Evolutionary conservation across 1,140 invertebrate species (phyloP).

Genomic region (Pentalonia nigronervosa): DNA sequence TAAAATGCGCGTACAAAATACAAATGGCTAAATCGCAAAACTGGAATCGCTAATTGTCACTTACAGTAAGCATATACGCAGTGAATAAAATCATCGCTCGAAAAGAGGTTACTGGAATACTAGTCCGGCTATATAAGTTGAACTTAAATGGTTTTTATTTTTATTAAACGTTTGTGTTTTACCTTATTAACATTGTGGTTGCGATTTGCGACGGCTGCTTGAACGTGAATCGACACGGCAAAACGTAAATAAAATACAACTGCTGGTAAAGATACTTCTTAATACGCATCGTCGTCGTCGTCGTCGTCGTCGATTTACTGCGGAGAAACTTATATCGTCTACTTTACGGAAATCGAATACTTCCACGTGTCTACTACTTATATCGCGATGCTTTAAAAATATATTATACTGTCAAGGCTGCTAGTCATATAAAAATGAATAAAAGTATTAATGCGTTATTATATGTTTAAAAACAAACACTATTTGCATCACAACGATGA

Average conservation of each 20-base stretch:
- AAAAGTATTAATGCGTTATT: not conserved
- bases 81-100: not conserved
- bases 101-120: constrained; percentile 42
- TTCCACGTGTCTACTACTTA: not conserved
- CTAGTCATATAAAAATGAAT: not conserved
- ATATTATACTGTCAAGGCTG: not conserved
- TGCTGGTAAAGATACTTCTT: not conserved
- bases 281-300: not conserved
- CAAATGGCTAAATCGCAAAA: not conserved
- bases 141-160: not conserved
- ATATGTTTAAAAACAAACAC: not conserved
- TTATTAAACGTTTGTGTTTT: not conserved
- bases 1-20: not conserved
- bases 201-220: not conserved
- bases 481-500: not conserved
- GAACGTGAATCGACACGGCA: not conserved
- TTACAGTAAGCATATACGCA: not conserved
- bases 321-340: not conserved
- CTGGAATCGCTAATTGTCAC: constrained; percentile 24
- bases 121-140: not conserved
- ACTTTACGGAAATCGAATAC: not conserved
- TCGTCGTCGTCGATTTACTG: not conserved
- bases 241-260: not conserved
- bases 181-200: not conserved
- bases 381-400: not conserved